Evolutionary conservation across 2,888 invertebrate species (phyloP).

Genomic region (Graphium colonna): DNA sequence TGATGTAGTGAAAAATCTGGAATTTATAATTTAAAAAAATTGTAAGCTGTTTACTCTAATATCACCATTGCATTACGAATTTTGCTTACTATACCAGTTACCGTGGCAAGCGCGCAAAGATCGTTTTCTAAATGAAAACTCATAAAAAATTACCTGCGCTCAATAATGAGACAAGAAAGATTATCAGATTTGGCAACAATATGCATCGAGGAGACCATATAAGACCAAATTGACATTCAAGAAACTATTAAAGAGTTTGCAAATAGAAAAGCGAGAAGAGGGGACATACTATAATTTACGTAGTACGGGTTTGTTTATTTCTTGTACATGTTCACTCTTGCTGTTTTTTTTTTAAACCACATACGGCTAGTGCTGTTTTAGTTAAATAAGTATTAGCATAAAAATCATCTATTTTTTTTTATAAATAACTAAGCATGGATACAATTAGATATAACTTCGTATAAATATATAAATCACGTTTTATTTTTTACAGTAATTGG

Average conservation of each 20-base stretch:
- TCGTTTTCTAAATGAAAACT: neutral
- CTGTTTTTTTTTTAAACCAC: conserved; percentile 2
- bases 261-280: conserved; percentile 16
- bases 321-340: conserved; percentile 4
- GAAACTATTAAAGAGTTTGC: neutral
- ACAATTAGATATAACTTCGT: neutral
- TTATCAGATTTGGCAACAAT: neutral
- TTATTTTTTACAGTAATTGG: neutral
- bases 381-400: neutral
- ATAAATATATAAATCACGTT: conserved; percentile 3
- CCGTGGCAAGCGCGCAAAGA: conserved; percentile 10
- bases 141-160: conserved; percentile 18
- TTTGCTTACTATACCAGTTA: conserved; percentile 9
- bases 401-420: neutral
- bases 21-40: too few relatives aligned
- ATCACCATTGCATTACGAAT: conserved; percentile 20
- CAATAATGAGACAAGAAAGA: conserved; percentile 14
- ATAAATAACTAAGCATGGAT: neutral
- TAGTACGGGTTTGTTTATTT: too few relatives aligned
- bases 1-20: neutral
- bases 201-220: conserved; percentile 8
- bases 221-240: neutral
- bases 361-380: too few relatives aligned
- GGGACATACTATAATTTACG: conserved; percentile 17
- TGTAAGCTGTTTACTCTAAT: conserved; percentile 25